Evolutionary conservation across 2,113 vertebrate genomes (phyloP).

Genomic region (Synodontis membranacea): DNA sequence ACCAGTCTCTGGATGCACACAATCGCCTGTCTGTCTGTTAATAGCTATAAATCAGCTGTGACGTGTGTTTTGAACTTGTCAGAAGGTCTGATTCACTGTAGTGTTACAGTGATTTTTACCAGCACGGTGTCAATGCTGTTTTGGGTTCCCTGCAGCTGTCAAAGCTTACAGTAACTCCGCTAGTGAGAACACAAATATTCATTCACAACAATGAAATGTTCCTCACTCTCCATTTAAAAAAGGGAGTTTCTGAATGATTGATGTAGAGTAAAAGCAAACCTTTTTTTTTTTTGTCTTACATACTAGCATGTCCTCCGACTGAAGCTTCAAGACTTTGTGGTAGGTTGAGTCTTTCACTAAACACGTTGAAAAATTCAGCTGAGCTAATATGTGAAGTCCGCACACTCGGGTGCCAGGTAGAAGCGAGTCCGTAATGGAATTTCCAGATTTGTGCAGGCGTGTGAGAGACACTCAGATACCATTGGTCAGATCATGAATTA

Average conservation of each 20-base stretch:
- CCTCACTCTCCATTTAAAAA: neutral
- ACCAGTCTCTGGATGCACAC: too few species aligned
- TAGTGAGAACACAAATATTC: neutral
- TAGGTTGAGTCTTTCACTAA: neutral
- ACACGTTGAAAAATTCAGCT: neutral
- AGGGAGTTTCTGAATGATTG: neutral
- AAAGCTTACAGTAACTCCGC: too few species aligned
- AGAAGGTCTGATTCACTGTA: neutral
- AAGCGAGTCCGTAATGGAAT: neutral
- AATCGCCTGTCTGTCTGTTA: too few species aligned
- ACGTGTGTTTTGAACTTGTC: neutral
- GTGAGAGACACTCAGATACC: slow-evolving; percentile 75
- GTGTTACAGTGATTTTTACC: neutral
- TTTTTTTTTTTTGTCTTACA: neutral
- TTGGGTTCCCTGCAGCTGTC: neutral
- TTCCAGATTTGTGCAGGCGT: neutral
- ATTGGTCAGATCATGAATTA: slow-evolving; percentile 85
- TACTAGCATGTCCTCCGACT: slow-evolving; percentile 55
- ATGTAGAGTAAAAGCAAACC: neutral
- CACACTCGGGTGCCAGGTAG: neutral
- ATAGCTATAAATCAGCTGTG: too few species aligned
- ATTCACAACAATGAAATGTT: neutral
- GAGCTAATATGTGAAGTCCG: neutral
- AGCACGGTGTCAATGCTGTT: neutral
- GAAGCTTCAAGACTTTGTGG: neutral